These are phyloP conservation scores for Monopis laevigella DNA, from an alignment of 2,888 invertebrate genomes.

Conservation along the genomic window DNA sequence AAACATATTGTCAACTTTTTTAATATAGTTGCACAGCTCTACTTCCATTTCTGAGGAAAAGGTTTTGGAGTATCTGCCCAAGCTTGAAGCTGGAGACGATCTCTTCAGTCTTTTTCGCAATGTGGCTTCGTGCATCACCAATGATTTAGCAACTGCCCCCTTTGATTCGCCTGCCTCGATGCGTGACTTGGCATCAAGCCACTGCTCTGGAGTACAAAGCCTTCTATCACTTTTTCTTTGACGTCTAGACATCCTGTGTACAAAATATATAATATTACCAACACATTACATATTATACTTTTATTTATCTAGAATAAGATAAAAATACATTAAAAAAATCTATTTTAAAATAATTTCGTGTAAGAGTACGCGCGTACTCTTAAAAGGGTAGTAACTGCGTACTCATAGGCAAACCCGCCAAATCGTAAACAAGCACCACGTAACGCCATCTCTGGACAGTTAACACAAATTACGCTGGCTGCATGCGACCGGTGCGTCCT, in stretches of 20 bases:
- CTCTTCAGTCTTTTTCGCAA: constrained; percentile 14
- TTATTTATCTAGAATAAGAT: constrained; percentile 6
- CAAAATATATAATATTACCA: constrained; percentile 10
- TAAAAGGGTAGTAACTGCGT: constrained; percentile 9
- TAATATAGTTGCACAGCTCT: constrained; percentile 14
- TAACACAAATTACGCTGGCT: no score
- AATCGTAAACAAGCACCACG: constrained; percentile 7
- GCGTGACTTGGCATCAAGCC: constrained; percentile 15
- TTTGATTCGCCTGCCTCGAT: constrained; percentile 15
- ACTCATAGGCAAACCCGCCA: constrained; percentile 4
- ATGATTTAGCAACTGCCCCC: constrained; percentile 15
- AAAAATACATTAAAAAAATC: constrained; percentile 5
- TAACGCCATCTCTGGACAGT: constrained; percentile 12
- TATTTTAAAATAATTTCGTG: constrained; percentile 1
- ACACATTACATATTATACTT: constrained; percentile 9
- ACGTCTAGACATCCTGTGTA: constrained; percentile 13
- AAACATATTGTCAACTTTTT: constrained; percentile 14
- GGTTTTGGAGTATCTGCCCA: constrained; percentile 15
- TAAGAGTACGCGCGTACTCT: constrained; percentile 13
- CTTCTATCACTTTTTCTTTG: constrained; percentile 15
- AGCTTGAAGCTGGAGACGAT: constrained; percentile 14
- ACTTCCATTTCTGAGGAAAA: constrained; percentile 14
- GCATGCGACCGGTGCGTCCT: constrained; percentile 2
- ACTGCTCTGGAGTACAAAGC: constrained; percentile 16
- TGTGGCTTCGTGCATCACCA: constrained; percentile 15